Evolutionary conservation across 1,140 invertebrate genomes (phyloP).

Genomic region (Drosophila pseudoananassae): DNA sequence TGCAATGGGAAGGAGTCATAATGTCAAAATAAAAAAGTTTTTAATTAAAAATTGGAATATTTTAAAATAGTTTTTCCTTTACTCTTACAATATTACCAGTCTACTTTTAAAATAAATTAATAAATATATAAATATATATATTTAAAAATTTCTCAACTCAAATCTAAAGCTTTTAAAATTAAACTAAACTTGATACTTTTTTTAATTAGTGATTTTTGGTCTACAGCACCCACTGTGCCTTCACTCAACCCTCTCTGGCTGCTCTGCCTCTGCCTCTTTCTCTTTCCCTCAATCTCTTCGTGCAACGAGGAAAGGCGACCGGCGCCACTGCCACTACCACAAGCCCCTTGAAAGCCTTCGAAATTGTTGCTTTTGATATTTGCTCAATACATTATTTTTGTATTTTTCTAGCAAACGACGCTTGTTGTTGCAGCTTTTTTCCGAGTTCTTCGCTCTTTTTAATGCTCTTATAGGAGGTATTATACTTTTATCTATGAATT

Average conservation of each 20-base stretch:
- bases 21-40: not conserved
- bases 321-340: conserved; percentile 3
- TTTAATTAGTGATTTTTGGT: not conserved
- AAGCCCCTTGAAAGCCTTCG: not conserved
- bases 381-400: conserved; percentile 78
- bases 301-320: conserved; percentile 12
- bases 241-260: conserved; percentile 15
- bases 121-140: not conserved
- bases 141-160: not conserved
- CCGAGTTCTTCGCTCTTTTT: not conserved
- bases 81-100: too few species aligned
- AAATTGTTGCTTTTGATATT: conserved; percentile 61
- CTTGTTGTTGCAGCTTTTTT: conserved; percentile 35
- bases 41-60: too few species aligned
- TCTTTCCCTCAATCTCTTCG: conserved; percentile 9
- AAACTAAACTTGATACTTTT: not conserved
- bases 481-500: not conserved
- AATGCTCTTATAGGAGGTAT: not conserved
- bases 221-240: conserved; percentile 39
- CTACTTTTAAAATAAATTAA: too few species aligned
- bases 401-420: conserved; percentile 52
- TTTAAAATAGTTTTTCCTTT: too few species aligned
- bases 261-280: conserved; percentile 4
- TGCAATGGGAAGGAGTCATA: conserved; percentile 8
- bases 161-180: not conserved